Conservation (phyloP, 2,113 vertebrate species). For the Burhinus bistriatus region DNA sequence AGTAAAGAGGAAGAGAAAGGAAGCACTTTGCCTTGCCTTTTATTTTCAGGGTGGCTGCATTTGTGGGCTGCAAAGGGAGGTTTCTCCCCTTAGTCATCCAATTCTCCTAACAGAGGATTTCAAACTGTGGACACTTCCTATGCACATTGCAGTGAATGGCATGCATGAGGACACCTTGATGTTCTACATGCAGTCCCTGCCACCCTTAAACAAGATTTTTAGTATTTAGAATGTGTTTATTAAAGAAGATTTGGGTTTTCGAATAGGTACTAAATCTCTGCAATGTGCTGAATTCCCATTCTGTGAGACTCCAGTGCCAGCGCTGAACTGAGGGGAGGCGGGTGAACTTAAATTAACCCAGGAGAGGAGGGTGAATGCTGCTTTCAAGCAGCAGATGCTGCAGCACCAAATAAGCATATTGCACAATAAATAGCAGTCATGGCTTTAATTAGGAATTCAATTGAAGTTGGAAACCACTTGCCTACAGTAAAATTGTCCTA, state of each 20-base stretch:
- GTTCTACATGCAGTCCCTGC: not conserved
- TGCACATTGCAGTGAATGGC: accelerated
- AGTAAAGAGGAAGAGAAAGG: not conserved
- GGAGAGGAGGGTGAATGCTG: constrained; percentile 66
- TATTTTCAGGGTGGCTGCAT: not conserved
- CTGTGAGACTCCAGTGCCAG: constrained; percentile 33
- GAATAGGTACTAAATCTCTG: constrained; percentile 34
- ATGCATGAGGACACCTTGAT: not conserved
- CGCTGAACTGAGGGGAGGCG: constrained; percentile 54
- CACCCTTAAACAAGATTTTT: not conserved
- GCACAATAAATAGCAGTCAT: constrained; percentile 76
- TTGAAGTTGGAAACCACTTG: constrained; percentile 73
- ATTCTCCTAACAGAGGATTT: not conserved
- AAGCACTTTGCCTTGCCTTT: not conserved
- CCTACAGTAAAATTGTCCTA: constrained; percentile 75
- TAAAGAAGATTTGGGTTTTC: constrained; percentile 14
- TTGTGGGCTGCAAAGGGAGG: not conserved
- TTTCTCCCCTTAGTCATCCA: not conserved
- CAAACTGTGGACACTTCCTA: accelerated
- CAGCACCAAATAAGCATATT: constrained; percentile 74
- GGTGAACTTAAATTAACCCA: constrained; percentile 72
- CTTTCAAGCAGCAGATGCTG: constrained; percentile 68
- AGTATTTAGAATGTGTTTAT: not conserved
- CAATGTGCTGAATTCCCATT: constrained; percentile 49
- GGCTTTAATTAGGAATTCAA: constrained; percentile 76